Conservation (phyloP, 2,113 vertebrate genomes). For the Rhea pennata region DNA sequence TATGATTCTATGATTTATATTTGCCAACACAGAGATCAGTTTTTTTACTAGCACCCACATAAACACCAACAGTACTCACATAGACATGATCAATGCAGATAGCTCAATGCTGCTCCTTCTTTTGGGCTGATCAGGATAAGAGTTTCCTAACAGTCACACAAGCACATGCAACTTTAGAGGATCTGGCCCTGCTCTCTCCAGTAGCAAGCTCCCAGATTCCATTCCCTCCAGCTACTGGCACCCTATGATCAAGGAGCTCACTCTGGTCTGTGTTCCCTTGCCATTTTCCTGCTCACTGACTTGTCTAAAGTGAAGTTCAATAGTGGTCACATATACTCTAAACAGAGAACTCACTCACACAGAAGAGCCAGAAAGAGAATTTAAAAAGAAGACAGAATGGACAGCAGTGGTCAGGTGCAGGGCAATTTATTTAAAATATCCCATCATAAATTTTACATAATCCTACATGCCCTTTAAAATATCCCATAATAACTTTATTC, state of each 20-base stretch:
- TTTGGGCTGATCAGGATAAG: background rate
- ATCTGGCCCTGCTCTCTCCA: background rate
- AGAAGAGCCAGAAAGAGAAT: background rate
- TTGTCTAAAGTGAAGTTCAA: background rate
- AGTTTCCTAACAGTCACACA: background rate
- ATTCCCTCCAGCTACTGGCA: too few species aligned
- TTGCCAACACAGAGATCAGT: too few species aligned
- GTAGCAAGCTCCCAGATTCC: background rate
- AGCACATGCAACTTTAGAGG: background rate
- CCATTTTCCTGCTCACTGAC: background rate
- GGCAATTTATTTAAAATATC: background rate
- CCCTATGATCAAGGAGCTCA: too few species aligned
- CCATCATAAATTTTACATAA: background rate
- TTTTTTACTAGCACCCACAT: too few species aligned
- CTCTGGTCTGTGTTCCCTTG: background rate
- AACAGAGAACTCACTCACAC: background rate
- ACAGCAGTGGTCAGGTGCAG: background rate
- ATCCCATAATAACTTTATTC: background rate
- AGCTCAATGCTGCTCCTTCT: background rate
- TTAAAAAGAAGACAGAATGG: background rate
- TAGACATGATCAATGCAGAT: background rate
- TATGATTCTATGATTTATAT: too few species aligned
- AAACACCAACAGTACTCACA: background rate
- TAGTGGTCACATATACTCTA: background rate
- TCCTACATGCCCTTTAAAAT: background rate